Percentiles rank a stretch among this genome's conserved stretches.
These are phyloP conservation scores for Lasioglossum morio DNA, from an alignment of 2,888 invertebrate genomes.

Conservation along the genomic window DNA sequence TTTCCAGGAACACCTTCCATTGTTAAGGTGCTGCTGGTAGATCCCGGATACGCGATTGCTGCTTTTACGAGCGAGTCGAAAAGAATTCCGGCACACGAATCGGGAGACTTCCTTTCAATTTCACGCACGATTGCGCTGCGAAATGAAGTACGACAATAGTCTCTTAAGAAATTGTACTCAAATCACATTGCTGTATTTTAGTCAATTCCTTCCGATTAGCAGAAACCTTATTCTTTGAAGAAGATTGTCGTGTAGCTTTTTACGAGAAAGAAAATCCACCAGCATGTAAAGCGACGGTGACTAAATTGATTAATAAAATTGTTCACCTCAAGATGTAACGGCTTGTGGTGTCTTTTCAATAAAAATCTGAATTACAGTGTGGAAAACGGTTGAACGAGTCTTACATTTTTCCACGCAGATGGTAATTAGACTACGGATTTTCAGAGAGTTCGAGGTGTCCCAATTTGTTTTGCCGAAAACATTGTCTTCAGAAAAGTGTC, in stretches of 20 bases:
- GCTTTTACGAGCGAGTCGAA: constrained; percentile 39
- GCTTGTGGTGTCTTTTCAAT: background rate
- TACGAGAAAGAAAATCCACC: background rate
- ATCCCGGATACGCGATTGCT: constrained; percentile 61
- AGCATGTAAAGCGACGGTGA: background rate
- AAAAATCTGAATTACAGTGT: no score
- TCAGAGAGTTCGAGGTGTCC: no score
- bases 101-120: constrained; percentile 54
- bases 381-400: background rate
- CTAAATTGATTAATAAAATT: background rate
- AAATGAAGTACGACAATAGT: constrained; percentile 47
- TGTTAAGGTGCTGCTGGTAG: constrained; percentile 59
- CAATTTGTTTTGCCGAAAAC: no score
- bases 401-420: no score
- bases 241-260: background rate
- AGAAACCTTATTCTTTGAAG: background rate
- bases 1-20: constrained; percentile 63
- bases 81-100: constrained; percentile 51
- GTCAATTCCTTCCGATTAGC: background rate
- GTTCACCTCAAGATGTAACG: background rate
- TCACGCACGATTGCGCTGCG: constrained; percentile 39
- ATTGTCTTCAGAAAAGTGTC: no score
- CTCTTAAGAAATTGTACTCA: background rate
- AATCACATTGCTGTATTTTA: background rate
- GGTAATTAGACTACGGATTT: background rate